Base-by-base conservation (phyloP, 1,140 invertebrate genomes). In the Protaetia brevitarsis region DNA sequence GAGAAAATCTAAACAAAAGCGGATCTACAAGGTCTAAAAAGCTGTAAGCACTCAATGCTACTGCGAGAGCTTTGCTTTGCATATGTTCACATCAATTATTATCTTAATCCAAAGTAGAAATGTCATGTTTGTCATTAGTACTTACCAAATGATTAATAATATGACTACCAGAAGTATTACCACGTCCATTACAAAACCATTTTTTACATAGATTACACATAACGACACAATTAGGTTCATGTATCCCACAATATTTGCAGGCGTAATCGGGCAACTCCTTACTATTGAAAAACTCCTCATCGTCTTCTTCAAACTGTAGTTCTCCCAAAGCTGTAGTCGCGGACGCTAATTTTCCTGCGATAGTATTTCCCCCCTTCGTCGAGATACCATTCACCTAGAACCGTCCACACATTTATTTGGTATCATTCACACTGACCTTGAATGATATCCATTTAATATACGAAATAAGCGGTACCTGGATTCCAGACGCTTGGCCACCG, bases 181-280 rank as follows among this genome's bases (percentile, higher is more conserved):
- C 97, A 70, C 96, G 86, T 4, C 96, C 96, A 86, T 99, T 99
- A 79, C 98, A 99, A 78, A 99, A 99, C 98, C 98, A 99, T 78
- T 98, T 98, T 72, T 97, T 96, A 77, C 97, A 99, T 36, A 94
- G 87, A 79, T 98, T 98, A 79, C 98, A 99, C 88, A 95, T 95
- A 19, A 99, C 96, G 29, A 99, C 97, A 71, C 94, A 97, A 65
- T 92, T 89, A 1, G 97, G 96, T 78, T 99, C 98, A 82, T 98
- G 95, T 70, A 99, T 97, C 56, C 97, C 97, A 82, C 98, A 99
- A 77, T 99, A 98, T 83, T 95, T 94, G 84, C 96, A 99, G 0
- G 96, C 95, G 86, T 97, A 94, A 66, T 92, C 89, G 10, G 96
- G 94, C 58, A 96, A 80, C 77, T 96, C 94, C 78, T 91, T 84